A percentile compares a stretch with the other conserved stretches of the same genome.
Conservation (phyloP, 2,888 invertebrate genomes). For the Disparrhopalites patrizii region DNA sequence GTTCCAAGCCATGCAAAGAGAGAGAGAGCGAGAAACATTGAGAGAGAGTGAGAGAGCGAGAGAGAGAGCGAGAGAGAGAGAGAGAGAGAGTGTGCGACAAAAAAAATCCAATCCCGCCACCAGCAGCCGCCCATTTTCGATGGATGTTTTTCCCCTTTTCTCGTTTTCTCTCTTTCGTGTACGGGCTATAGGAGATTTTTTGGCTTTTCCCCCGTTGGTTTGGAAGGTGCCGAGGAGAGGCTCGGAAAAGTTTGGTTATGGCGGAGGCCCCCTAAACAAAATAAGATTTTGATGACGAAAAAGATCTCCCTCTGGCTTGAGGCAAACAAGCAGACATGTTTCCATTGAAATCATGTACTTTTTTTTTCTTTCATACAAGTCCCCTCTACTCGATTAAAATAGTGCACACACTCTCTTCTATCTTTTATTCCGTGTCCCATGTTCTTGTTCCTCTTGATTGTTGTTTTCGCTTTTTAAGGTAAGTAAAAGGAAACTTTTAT, state of each 20-base stretch:
- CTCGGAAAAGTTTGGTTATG: too few species aligned
- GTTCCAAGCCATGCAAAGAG: too few species aligned
- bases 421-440: too few species aligned
- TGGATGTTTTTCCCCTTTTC: background rate
- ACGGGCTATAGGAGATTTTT: background rate
- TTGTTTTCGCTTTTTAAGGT: too few species aligned
- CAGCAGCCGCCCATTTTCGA: background rate
- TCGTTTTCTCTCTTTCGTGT: background rate
- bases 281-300: constrained; percentile 16
- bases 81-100: background rate
- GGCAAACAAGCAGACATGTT: constrained; percentile 45
- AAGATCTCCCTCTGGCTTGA: constrained; percentile 39
- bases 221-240: background rate
- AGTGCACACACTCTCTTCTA: too few species aligned
- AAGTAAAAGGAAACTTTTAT: too few species aligned
- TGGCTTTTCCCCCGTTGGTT: background rate
- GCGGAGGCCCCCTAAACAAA: constrained; percentile 10
- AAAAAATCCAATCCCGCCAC: constrained; percentile 13
- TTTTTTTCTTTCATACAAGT: too few species aligned
- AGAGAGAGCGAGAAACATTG: background rate
- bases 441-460: too few species aligned
- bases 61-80: background rate
- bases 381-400: too few species aligned
- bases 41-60: background rate
- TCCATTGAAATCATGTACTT: constrained; percentile 27